Evolutionary conservation across 2,113 vertebrate species (phyloP).

Genomic region (Anolis sagrei): DNA sequence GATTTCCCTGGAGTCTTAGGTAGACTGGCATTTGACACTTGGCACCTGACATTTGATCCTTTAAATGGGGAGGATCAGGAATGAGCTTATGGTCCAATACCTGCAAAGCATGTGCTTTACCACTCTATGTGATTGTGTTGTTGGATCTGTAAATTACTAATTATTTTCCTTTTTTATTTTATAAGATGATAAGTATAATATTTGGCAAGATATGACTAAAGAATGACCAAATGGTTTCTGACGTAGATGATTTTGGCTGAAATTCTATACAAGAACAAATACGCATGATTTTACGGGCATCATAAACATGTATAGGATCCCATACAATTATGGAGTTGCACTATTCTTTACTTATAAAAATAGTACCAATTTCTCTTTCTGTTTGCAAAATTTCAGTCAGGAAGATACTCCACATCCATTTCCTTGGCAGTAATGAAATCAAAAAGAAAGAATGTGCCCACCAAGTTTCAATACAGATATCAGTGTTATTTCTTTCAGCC

Average conservation of each 20-base stretch:
- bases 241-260: background rate
- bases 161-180: conserved; percentile 56
- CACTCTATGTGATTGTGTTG: background rate
- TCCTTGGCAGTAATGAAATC: background rate
- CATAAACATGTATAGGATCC: background rate
- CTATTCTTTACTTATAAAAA: background rate
- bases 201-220: conserved; percentile 51
- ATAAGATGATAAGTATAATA: conserved; percentile 48
- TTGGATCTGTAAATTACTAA: conserved; percentile 53
- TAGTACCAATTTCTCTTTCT: conserved; percentile 5
- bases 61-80: background rate
- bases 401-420: background rate
- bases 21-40: too few species aligned
- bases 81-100: too few species aligned
- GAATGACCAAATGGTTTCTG: conserved; percentile 40
- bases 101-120: background rate
- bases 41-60: background rate
- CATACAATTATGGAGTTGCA: background rate
- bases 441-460: background rate
- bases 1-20: too few species aligned
- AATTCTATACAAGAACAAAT: background rate
- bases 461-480: background rate
- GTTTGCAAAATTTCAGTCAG: background rate
- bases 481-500: conserved; percentile 2
- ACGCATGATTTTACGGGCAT: background rate